phyloP scores from a whole-genome alignment of 2,888 invertebrate species.

The Thecocarcelia acutangulata region DNA sequence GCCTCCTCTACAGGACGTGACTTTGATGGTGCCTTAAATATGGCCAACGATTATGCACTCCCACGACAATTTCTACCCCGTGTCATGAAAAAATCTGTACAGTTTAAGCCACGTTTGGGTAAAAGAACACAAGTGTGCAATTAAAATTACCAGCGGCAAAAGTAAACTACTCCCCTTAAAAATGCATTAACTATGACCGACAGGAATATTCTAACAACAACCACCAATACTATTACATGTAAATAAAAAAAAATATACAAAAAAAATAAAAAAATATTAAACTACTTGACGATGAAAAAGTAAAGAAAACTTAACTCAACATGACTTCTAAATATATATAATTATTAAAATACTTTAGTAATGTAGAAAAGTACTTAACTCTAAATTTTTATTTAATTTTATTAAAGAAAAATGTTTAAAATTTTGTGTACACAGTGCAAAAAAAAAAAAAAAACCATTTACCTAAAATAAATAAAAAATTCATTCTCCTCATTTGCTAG shows the following conservation, averaged over 20 bases:
- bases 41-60: conserved; percentile 65
- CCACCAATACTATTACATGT: conserved; percentile 7
- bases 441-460: conserved; percentile 11
- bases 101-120: conserved; percentile 82
- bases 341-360: background rate
- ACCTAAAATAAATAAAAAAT: conserved; percentile 5
- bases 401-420: background rate
- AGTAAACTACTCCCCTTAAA: conserved; percentile 6
- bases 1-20: conserved; percentile 28
- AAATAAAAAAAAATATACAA: background rate
- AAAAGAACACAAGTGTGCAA: conserved; percentile 76
- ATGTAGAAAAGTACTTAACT: background rate
- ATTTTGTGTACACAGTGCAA: background rate
- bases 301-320: background rate
- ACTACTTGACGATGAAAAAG: conserved; percentile 8
- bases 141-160: conserved; percentile 45
- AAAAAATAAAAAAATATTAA: background rate
- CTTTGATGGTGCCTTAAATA: conserved; percentile 65
- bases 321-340: conserved; percentile 21
- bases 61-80: conserved; percentile 82
- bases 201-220: conserved; percentile 12
- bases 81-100: conserved; percentile 81
- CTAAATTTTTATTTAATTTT: background rate
- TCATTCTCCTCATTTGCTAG: background rate
- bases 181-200: conserved; percentile 19